Conservation (phyloP, 1,140 invertebrate genomes). For the Thaumatotibia leucotreta region DNA sequence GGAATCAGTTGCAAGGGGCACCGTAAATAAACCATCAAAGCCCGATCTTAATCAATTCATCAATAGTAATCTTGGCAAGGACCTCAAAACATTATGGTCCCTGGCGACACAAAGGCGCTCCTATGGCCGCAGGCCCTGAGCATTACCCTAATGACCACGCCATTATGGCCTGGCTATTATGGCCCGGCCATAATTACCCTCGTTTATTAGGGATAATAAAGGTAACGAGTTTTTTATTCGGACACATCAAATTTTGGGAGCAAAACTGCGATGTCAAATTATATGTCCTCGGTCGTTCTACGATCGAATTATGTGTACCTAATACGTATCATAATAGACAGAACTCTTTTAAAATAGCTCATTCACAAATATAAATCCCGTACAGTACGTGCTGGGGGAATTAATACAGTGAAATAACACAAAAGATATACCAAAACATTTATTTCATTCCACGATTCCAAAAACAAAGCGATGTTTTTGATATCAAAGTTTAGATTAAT, state of each 20-base stretch:
- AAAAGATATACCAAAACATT: no score
- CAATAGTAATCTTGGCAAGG: not conserved
- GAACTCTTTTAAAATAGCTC: no score
- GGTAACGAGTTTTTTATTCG: slow-evolving; percentile 67
- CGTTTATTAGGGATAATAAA: slow-evolving; percentile 69
- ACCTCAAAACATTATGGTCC: not conserved
- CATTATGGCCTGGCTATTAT: slow-evolving; percentile 38
- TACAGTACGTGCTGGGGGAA: no score
- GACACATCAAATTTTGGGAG: slow-evolving; percentile 41
- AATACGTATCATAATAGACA: no score
- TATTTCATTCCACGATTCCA: no score
- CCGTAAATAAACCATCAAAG: not conserved
- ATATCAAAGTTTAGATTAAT: no score
- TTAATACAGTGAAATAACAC: no score
- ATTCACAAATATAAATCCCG: no score
- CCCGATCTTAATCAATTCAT: not conserved
- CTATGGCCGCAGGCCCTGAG: slow-evolving; percentile 31
- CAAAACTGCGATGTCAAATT: slow-evolving; percentile 55
- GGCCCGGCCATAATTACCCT: slow-evolving; percentile 52
- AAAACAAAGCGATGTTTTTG: no score
- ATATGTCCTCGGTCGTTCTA: slow-evolving; percentile 34
- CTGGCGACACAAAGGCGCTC: slow-evolving; percentile 54
- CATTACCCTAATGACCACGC: slow-evolving; percentile 54
- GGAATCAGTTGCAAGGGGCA: no score
- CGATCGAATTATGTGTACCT: slow-evolving; percentile 12